phyloP scores from a whole-genome alignment of 2,797 vertebrate species.

The Spinus olivaceus region DNA sequence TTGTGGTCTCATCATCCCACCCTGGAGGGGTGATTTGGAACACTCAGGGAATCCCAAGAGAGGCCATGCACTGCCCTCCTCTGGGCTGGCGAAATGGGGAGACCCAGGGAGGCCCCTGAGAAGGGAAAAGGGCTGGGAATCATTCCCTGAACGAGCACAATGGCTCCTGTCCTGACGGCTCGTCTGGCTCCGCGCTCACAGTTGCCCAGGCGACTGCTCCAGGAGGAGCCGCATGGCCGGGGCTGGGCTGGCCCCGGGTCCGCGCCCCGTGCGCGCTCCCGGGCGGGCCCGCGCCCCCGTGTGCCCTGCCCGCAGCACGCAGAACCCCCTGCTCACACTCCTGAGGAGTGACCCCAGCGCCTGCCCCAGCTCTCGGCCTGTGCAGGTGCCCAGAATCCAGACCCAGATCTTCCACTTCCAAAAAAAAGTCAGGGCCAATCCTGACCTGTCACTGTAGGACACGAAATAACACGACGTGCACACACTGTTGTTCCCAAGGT shows the following conservation, averaged over 20 bases:
- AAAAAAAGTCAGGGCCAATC: no score
- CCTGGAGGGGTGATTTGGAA: neutral
- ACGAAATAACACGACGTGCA: no score
- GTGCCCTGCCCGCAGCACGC: no score
- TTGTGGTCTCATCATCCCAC: neutral
- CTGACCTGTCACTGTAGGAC: neutral
- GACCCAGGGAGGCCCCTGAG: neutral
- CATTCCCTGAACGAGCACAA: neutral
- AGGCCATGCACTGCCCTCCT: neutral
- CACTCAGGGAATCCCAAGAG: neutral
- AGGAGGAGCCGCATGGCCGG: neutral
- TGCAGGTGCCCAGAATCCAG: neutral
- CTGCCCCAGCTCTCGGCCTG: neutral
- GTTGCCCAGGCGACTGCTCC: conserved; percentile 54
- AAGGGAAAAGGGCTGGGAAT: neutral
- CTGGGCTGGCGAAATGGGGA: neutral
- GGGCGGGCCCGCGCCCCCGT: no score
- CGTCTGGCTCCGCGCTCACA: neutral
- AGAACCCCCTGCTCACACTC: accelerated
- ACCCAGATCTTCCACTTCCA: neutral
- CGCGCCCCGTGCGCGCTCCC: no score
- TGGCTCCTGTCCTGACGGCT: neutral
- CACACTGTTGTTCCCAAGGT: no score
- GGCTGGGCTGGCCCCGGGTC: neutral
- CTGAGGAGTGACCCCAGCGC: accelerated